Evolutionary conservation across 1,140 invertebrate species (phyloP).

Genomic region (Trigoniulus corallinus): DNA sequence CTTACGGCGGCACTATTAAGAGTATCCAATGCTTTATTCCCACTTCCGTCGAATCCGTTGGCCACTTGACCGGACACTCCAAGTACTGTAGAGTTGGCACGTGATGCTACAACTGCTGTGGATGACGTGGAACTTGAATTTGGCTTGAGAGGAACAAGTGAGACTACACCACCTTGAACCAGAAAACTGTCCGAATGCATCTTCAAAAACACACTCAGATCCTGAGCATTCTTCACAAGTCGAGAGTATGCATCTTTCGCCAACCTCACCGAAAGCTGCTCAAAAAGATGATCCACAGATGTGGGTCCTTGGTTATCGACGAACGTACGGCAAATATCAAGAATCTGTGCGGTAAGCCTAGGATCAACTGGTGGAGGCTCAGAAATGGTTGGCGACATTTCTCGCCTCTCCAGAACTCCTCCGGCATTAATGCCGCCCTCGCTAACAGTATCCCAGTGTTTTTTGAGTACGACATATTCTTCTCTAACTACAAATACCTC

Average conservation of each 20-base stretch:
- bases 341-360: constrained; percentile 47
- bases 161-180: constrained; percentile 74
- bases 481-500: constrained; percentile 75
- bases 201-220: constrained; percentile 70
- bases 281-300: constrained; percentile 68
- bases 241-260: constrained; percentile 44
- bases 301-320: constrained; percentile 57
- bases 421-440: constrained; percentile 8
- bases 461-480: constrained; percentile 56
- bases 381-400: not conserved
- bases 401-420: constrained; percentile 5
- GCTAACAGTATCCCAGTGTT: constrained; percentile 49
- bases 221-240: constrained; percentile 69
- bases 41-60: too few relatives aligned
- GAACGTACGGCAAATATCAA: constrained; percentile 58
- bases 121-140: too few relatives aligned
- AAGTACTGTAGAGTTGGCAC: not conserved
- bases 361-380: constrained; percentile 16
- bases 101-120: constrained; percentile 2
- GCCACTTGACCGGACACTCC: not conserved
- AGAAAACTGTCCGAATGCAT: constrained; percentile 79
- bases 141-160: constrained; percentile 33
- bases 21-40: too few relatives aligned
- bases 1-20: not conserved
- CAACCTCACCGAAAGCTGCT: constrained; percentile 55